Evolutionary conservation across 2,888 invertebrate genomes (phyloP).

Genomic region (Lymantria dispar): DNA sequence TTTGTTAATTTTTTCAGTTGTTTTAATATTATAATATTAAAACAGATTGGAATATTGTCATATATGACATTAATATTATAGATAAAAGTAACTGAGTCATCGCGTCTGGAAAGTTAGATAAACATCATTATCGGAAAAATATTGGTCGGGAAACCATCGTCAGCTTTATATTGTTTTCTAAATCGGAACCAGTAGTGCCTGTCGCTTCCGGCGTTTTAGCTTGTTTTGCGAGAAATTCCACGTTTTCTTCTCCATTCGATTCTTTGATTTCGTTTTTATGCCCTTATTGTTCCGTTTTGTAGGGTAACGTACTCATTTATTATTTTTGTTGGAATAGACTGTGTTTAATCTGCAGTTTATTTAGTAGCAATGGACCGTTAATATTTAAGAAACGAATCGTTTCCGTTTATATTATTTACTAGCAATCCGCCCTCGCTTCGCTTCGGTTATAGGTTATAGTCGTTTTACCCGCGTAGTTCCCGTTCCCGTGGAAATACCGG

Average conservation of each 20-base stretch:
- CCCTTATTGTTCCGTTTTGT: slow-evolving; percentile 33
- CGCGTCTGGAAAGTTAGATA: slow-evolving; percentile 50
- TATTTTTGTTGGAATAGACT: background rate
- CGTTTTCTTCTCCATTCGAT: slow-evolving; percentile 40
- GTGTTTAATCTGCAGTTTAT: background rate
- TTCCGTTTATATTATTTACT: no score
- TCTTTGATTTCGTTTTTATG: slow-evolving; percentile 49
- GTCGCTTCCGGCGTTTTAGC: slow-evolving; percentile 65
- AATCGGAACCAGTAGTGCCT: slow-evolving; percentile 68
- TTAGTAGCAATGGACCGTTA: no score
- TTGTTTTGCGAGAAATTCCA: slow-evolving; percentile 62
- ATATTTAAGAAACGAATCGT: no score
- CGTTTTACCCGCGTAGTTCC: no score
- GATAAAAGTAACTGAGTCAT: slow-evolving; percentile 34
- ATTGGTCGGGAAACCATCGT: slow-evolving; percentile 59
- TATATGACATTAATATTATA: slow-evolving; percentile 13
- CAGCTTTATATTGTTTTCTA: slow-evolving; percentile 72
- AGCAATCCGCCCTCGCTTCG: no score
- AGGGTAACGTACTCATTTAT: slow-evolving; percentile 30
- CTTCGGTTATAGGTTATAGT: no score
- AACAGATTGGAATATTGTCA: slow-evolving; percentile 11
- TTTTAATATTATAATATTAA: background rate
- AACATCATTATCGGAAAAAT: slow-evolving; percentile 66
- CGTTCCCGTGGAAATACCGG: no score
- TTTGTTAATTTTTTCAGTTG: background rate